Evolutionary conservation across 1,140 invertebrate species (phyloP).

Genomic region (Solenopsis fugax): DNA sequence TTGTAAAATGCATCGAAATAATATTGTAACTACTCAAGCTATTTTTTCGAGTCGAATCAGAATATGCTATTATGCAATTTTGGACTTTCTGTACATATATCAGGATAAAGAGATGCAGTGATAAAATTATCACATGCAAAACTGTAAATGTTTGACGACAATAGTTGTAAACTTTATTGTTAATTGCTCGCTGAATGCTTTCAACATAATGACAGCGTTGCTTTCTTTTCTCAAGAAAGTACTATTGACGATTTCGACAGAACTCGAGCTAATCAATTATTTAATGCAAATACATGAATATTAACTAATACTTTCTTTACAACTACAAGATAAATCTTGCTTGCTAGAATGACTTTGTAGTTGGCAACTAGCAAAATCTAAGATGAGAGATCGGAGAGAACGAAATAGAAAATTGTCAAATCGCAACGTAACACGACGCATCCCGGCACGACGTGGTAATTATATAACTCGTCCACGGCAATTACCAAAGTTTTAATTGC

Average conservation of each 20-base stretch:
- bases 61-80: background rate
- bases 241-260: slow-evolving; percentile 8
- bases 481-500: slow-evolving; percentile 86
- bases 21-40: background rate
- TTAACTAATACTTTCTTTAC: background rate
- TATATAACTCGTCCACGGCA: slow-evolving; percentile 81
- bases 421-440: slow-evolving; percentile 54
- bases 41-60: background rate
- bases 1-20: background rate
- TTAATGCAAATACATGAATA: background rate
- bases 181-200: background rate
- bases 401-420: background rate
- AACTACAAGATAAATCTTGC: background rate
- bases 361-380: background rate
- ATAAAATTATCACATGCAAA: background rate
- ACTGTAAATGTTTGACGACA: background rate
- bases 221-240: background rate
- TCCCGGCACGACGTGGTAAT: slow-evolving; percentile 77
- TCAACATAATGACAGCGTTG: slow-evolving; percentile 4
- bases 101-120: background rate
- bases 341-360: background rate
- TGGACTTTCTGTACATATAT: background rate
- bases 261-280: background rate
- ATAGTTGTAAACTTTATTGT: background rate
- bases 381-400: slow-evolving; percentile 25